Conservation (phyloP, 2,113 vertebrate species). For the Rhabdomys dilectus region DNA sequence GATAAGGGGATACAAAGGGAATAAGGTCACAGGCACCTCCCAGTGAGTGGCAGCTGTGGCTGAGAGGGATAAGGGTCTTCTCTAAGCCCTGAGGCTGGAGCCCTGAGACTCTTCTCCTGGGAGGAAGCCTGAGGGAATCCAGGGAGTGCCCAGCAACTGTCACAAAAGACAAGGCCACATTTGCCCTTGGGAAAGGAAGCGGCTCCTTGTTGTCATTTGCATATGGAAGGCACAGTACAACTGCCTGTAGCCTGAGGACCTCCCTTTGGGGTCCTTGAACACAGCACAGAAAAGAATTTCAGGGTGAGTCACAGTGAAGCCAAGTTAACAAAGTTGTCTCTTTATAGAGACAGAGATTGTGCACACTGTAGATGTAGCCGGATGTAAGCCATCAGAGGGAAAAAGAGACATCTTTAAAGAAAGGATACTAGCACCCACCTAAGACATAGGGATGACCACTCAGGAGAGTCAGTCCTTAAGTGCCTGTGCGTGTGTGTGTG, state of each 20-base stretch:
- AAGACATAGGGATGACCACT: background rate
- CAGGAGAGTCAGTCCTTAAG: background rate
- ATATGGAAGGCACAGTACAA: background rate
- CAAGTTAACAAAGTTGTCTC: background rate
- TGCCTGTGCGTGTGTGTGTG: background rate
- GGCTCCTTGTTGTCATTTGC: background rate
- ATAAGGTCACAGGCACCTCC: background rate
- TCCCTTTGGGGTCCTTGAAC: background rate
- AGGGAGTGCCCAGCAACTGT: too few species aligned
- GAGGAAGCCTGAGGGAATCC: background rate
- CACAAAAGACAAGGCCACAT: accelerated
- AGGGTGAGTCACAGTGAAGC: background rate
- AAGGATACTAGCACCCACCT: background rate
- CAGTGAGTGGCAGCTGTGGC: accelerated
- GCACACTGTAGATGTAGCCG: background rate
- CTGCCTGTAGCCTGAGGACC: background rate
- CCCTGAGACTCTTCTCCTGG: accelerated
- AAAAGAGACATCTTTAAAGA: background rate
- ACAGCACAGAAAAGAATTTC: background rate
- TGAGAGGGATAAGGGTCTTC: accelerated
- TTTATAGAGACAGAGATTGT: background rate
- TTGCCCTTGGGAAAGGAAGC: background rate
- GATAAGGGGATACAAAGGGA: background rate
- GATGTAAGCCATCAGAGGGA: background rate
- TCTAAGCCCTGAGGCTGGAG: background rate